Base-by-base conservation (phyloP, 2,888 invertebrate genomes). In the Rotaria socialis region DNA sequence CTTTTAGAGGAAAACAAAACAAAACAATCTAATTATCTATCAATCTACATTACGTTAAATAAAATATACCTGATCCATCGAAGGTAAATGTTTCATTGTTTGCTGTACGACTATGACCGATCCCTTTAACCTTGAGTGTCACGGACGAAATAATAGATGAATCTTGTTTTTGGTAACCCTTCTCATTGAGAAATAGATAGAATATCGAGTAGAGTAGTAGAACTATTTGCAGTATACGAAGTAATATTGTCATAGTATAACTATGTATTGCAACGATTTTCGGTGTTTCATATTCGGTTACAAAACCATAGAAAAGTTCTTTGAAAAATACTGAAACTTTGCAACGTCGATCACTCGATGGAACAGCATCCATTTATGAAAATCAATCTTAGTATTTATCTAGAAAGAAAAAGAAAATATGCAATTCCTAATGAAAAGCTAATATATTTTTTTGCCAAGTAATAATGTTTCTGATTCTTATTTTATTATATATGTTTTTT, bases 91-190 rank as follows among this genome's bases (percentile, higher is more conserved):
- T 16, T 11, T 47, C 24, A 80, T 80, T 75, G 10, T 24, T 11
- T 7, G 10, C 8, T n/a, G 43, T 47, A 11, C 24, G 2, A 1
- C 43, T n/a, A 80, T 80, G 90, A 2, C 90, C 89, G 3, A 92
- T 90, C 14, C 93, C 93, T 88, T 93, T 93, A 24, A 93, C 89
- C 89, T 93, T 93, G 5, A 91, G 91, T 8, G 91, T 91, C 6
- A 92, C 91, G 0, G 91, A 91, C 85, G 92, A 91, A 87, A 89
- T 90, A 60, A 91, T 90, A 8, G 91, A 90, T 58, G 88, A 87
- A 84, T 91, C 91, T 88, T 90, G 89, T 16, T 91, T 90, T 89
- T 92, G 92, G 89, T 92, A 92, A 19, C 92, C 92, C 88, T 92
- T 92, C 85, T 92, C 90, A 87, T 90, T n/a, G 4, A 80, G 0